Percentiles rank a stretch among this genome's conserved stretches.
phyloP scores from a whole-genome alignment of 2,888 invertebrate genomes.

The Polydrusus cervinus region DNA sequence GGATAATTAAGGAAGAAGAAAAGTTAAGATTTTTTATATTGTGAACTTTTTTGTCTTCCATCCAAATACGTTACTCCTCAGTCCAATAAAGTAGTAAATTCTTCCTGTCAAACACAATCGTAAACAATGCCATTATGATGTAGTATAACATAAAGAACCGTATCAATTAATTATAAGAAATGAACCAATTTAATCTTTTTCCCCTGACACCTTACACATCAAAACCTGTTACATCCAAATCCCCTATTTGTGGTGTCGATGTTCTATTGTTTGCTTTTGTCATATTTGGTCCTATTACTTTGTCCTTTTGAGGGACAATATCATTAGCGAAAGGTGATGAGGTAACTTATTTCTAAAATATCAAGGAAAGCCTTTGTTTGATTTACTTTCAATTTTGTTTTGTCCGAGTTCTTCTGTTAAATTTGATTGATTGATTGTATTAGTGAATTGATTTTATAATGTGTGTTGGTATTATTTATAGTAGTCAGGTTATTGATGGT shows the following conservation, averaged over 20 bases:
- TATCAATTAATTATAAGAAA: constrained; percentile 47
- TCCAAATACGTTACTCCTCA: too few relatives aligned
- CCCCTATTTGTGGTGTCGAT: constrained; percentile 48
- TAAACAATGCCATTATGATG: too few relatives aligned
- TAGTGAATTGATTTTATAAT: constrained; percentile 30
- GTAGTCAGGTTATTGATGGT: constrained; percentile 23
- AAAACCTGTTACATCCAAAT: constrained; percentile 34
- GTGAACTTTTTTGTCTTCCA: too few relatives aligned
- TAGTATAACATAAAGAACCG: too few relatives aligned
- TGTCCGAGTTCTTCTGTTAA: constrained; percentile 31
- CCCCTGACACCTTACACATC: constrained; percentile 44
- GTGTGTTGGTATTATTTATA: constrained; percentile 26
- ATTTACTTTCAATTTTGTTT: constrained; percentile 41
- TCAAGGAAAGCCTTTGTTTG: constrained; percentile 40
- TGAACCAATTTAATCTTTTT: constrained; percentile 52
- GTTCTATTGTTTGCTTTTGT: constrained; percentile 54
- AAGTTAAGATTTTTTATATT: too few relatives aligned
- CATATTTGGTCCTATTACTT: constrained; percentile 51
- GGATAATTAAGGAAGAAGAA: too few relatives aligned
- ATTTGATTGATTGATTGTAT: constrained; percentile 41
- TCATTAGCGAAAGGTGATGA: constrained; percentile 49
- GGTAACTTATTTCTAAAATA: constrained; percentile 41
- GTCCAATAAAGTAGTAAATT: too few relatives aligned
- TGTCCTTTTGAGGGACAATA: constrained; percentile 50
- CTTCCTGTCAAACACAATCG: too few relatives aligned